Base-by-base conservation (phyloP, 2,113 vertebrate genomes). In the Steatornis caripensis region DNA sequence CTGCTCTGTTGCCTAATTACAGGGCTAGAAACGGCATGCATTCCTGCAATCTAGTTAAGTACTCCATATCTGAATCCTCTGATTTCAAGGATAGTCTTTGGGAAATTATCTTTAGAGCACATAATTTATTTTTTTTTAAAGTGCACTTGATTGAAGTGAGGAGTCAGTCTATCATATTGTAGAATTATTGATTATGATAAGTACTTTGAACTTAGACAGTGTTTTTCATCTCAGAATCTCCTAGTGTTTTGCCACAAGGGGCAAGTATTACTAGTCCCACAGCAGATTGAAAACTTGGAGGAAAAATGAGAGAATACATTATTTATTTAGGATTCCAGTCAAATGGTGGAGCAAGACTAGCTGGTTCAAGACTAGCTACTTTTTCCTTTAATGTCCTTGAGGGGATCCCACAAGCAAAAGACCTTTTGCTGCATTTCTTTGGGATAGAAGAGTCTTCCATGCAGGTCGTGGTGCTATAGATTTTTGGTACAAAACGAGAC, bases 1-100 rank as follows among this genome's bases (percentile, higher is more conserved):
- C 84, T 96, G 87, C 87, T 96, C 94, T 91, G 84, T 91, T 96
- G 89, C 82, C 90, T 96, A 94, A 96, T 94, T 95, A 87, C 75
- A 77, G 78, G 90, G 70, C 95, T 90, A 96, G 95, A 96, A 94
- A 83, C 76, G 70, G 41, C 87, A 94, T 80, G 87, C 15, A 4
- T 72, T 82, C 22, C 78, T 95, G 84, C 89, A 90, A 34, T 95
- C 94, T 95, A 41, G 66, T 85, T 85, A 95, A 96, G 87, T 83
- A 69, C 53, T 82, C 39, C 54, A 7, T 90, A 78, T 89, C 53
- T 87, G 70, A 93, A 85, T 87, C 70, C 46, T 89, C 89, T 87
- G 84, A 90, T 93, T 95, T 93, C 70, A 85, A 85, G 90, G 81
- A 66, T 62, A 95, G 65, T 89, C 69, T 94, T 85, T 77, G 91